Evolutionary conservation across 1,140 invertebrate genomes (phyloP).

Genomic region (Bemisia tabaci): DNA sequence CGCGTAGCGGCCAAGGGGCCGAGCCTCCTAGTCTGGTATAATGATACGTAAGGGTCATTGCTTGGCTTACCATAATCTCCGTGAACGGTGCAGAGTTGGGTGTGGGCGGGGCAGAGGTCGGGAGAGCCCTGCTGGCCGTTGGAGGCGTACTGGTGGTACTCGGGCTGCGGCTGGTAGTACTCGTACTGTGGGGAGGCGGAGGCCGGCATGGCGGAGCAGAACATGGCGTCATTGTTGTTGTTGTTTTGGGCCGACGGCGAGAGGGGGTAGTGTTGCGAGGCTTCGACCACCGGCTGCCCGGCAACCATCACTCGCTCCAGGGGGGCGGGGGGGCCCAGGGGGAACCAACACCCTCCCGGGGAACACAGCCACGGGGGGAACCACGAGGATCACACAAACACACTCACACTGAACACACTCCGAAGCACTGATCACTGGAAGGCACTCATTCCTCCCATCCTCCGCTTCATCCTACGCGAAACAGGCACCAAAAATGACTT

Average conservation of each 20-base stretch:
- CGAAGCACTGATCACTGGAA: too few species aligned
- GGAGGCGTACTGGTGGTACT: slow-evolving; percentile 13
- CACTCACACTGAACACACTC: too few species aligned
- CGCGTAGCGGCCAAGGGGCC: too few species aligned
- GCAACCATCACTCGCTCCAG: slow-evolving; percentile 16
- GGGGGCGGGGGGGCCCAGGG: too few species aligned
- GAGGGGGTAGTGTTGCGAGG: background rate
- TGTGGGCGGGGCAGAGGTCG: slow-evolving; percentile 14
- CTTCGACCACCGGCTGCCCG: slow-evolving; percentile 14
- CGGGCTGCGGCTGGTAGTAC: slow-evolving; percentile 12
- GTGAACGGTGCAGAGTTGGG: slow-evolving; percentile 15
- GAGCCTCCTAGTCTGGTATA: too few species aligned
- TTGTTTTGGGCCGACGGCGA: background rate
- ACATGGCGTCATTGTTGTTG: slow-evolving; percentile 15
- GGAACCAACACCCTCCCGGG: too few species aligned
- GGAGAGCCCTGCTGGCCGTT: slow-evolving; percentile 11
- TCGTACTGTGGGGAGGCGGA: slow-evolving; percentile 10
- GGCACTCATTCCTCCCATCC: too few species aligned
- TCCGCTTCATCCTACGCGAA: too few species aligned
- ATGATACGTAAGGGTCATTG: too few species aligned
- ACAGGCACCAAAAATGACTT: too few species aligned
- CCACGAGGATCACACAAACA: too few species aligned
- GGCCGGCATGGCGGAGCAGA: slow-evolving; percentile 6
- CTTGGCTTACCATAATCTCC: slow-evolving; percentile 21
- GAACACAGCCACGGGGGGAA: too few species aligned